Percentiles rank a stretch among this genome's conserved stretches.
Conservation (phyloP, 1,140 invertebrate genomes). For the Drosophila ambigua region DNA sequence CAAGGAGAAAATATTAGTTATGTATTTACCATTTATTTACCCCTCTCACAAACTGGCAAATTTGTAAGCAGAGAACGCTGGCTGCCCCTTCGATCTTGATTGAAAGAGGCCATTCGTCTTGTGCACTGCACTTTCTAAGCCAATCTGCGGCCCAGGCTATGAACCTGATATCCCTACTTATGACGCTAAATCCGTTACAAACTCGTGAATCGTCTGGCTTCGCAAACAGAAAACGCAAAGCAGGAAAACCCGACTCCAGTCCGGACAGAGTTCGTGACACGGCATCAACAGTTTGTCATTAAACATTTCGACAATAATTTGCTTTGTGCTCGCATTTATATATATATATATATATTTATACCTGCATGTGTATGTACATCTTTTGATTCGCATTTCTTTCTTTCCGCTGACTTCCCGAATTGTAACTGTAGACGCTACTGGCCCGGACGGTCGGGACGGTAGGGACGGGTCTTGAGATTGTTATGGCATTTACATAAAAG, state of each 20-base stretch:
- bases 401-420: slow-evolving; percentile 56
- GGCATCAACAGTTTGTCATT: slow-evolving; percentile 83
- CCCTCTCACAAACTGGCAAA: too few species aligned
- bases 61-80: too few species aligned
- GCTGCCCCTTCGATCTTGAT: slow-evolving; percentile 2
- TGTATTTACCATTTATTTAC: background rate
- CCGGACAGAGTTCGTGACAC: slow-evolving; percentile 76
- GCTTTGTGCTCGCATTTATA: slow-evolving; percentile 65
- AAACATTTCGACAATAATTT: slow-evolving; percentile 84
- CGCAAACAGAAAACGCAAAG: slow-evolving; percentile 11
- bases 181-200: slow-evolving; percentile 73
- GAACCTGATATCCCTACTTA: slow-evolving; percentile 68
- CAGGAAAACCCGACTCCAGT: slow-evolving; percentile 13
- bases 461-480: slow-evolving; percentile 46
- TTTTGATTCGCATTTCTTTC: slow-evolving; percentile 53
- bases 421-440: slow-evolving; percentile 62
- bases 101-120: slow-evolving; percentile 13
- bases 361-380: slow-evolving; percentile 26
- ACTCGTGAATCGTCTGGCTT: slow-evolving; percentile 69
- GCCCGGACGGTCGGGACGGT: slow-evolving; percentile 10
- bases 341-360: slow-evolving; percentile 21
- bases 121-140: slow-evolving; percentile 15
- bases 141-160: slow-evolving; percentile 25
- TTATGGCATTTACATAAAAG: slow-evolving; percentile 81
- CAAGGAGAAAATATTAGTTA: background rate